Evolutionary conservation across 1,140 invertebrate species (phyloP).

Genomic region (Achroia grisella): DNA sequence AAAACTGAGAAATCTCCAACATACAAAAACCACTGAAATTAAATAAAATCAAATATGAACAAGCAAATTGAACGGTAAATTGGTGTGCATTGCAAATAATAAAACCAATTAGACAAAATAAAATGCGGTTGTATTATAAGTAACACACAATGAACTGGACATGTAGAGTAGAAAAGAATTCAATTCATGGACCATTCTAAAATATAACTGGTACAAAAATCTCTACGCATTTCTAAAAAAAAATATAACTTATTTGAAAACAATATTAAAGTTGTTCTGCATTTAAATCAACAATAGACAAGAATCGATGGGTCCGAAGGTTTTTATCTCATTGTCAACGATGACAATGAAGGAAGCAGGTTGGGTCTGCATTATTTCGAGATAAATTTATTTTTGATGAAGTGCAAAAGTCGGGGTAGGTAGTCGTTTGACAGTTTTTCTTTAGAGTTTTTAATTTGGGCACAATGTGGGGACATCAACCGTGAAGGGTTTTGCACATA

Average conservation of each 20-base stretch:
- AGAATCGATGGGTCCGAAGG: conserved; percentile 15
- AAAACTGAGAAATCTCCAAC: too few relatives aligned
- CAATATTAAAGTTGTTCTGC: conserved; percentile 48
- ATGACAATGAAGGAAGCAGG: conserved; percentile 43
- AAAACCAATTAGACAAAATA: too few relatives aligned
- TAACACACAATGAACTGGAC: conserved; percentile 18
- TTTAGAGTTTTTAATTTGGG: conserved; percentile 32
- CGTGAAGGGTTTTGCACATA: conserved; percentile 57
- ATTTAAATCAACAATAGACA: conserved; percentile 36
- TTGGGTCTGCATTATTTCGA: conserved; percentile 47
- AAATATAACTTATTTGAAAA: conserved; percentile 40
- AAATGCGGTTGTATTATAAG: not conserved
- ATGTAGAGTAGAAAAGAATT: conserved; percentile 17
- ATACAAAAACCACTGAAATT: too few relatives aligned
- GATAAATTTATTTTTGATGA: conserved; percentile 70
- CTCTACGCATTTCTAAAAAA: too few relatives aligned
- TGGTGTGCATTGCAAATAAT: too few relatives aligned
- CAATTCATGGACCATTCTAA: conserved; percentile 45
- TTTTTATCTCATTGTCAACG: conserved; percentile 39
- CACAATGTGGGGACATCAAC: conserved; percentile 39
- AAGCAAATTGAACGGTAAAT: too few relatives aligned
- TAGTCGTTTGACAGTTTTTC: conserved; percentile 46
- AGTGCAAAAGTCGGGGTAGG: conserved; percentile 64
- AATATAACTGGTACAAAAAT: too few relatives aligned
- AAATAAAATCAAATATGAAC: too few relatives aligned